These are phyloP conservation scores for Zaprionus nigranus DNA, from an alignment of 1,140 invertebrate genomes.

Conservation along the genomic window DNA sequence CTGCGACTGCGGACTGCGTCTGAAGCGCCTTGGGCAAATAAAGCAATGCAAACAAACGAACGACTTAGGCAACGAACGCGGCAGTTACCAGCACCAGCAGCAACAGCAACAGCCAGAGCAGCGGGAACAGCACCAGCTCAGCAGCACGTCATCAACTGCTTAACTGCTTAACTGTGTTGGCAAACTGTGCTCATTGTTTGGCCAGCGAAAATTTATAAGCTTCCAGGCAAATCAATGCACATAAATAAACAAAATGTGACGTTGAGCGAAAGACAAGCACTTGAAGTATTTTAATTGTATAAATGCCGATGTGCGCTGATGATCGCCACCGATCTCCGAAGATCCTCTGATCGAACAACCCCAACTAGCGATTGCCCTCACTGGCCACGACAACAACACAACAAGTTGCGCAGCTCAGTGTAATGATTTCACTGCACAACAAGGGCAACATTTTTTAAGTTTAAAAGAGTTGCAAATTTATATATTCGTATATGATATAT, in stretches of 20 bases:
- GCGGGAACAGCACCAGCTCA: background rate
- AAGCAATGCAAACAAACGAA: constrained; percentile 67
- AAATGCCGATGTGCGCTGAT: constrained; percentile 74
- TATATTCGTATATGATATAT: no score
- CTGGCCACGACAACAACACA: constrained; percentile 13
- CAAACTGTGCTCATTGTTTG: constrained; percentile 62
- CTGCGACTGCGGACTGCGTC: constrained; percentile 25
- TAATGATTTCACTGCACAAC: constrained; percentile 1
- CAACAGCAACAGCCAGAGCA: constrained; percentile 1
- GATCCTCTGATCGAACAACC: background rate
- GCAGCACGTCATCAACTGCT: constrained; percentile 15
- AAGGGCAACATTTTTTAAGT: background rate
- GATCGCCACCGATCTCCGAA: constrained; percentile 54
- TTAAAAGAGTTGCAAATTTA: no score
- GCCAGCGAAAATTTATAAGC: constrained; percentile 75
- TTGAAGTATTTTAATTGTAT: constrained; percentile 84
- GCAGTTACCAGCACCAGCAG: constrained; percentile 19
- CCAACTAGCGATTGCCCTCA: constrained; percentile 7
- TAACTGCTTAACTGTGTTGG: constrained; percentile 16
- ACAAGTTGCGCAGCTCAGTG: constrained; percentile 1
- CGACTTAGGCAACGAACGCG: constrained; percentile 67
- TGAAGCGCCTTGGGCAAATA: constrained; percentile 58
- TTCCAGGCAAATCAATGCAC: constrained; percentile 78
- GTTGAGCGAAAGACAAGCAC: constrained; percentile 82
- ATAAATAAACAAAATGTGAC: constrained; percentile 82